phyloP scores from a whole-genome alignment of 2,888 invertebrate species.

The Cephus rjabovi region DNA sequence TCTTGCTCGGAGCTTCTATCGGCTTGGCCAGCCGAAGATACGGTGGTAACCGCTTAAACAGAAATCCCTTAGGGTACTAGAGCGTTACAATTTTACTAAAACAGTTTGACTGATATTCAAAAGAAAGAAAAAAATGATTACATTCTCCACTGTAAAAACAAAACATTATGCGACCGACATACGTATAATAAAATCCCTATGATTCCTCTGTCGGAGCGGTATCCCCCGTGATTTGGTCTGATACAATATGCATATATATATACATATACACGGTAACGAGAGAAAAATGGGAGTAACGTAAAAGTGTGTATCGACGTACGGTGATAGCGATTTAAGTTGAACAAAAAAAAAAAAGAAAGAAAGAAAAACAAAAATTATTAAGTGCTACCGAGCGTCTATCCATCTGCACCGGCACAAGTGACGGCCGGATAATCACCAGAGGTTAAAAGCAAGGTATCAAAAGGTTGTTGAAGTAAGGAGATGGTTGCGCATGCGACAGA shows the following conservation, averaged over 20 bases:
- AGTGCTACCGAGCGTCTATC: not conserved
- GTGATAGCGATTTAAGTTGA: not conserved
- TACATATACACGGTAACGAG: slow-evolving; percentile 29
- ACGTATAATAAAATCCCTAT: not conserved
- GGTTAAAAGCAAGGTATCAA: not conserved
- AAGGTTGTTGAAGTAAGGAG: not conserved
- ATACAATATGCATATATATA: slow-evolving; percentile 30
- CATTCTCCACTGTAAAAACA: not conserved
- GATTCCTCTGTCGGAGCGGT: slow-evolving; percentile 12
- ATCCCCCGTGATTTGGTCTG: slow-evolving; percentile 22
- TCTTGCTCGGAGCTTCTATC: slow-evolving; percentile 43
- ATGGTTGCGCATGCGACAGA: not conserved
- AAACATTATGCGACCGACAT: not conserved
- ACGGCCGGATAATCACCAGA: not conserved
- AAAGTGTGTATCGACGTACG: not conserved
- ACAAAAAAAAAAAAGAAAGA: not conserved
- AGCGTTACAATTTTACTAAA: not conserved
- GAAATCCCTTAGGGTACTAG: not conserved
- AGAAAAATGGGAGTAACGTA: slow-evolving; percentile 17
- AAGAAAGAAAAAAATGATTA: not conserved
- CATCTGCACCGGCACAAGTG: not conserved
- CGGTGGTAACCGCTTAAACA: not conserved
- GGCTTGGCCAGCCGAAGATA: slow-evolving; percentile 3
- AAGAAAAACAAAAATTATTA: not conserved
- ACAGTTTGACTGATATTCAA: not conserved